Evolutionary conservation across 2,113 vertebrate genomes (phyloP), one percentile per base, ranked within the genome.

Genomic region (Mystacornis crossleyi): DNA sequence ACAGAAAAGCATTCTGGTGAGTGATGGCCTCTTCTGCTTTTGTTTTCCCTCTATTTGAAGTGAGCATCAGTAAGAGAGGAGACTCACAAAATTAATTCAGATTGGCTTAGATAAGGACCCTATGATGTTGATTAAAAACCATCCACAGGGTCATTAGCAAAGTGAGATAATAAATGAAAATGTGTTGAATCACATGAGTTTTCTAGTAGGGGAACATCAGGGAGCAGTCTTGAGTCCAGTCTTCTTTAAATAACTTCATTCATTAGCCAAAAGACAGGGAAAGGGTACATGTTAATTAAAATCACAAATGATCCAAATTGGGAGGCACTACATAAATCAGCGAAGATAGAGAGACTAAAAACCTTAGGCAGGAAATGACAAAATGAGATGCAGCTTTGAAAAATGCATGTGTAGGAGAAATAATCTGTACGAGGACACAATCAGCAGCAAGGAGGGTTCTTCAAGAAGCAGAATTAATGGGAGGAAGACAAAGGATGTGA

Each of bases 41-140:
- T 92, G 88, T 89, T 92, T 92, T 92, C 31, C 7, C 5, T 83
- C 43, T 48, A 4, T 33, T 33, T 71, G 79, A 93, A 89, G 33
- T 67, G 92, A 92, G 65, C 19, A 40, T 53, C 67, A 84, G 40
- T 0, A 4, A 88, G 64, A 81, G 31, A 81, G 28, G 36, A 89
- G 66, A 78, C 25, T 88, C 60, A 86, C 47, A 48, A 82, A 96
- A 96, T 96, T 96, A 95, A 94, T 92, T 97, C 93, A 96, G 93
- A 94, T 90, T 92, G 93, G 64, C 40, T 93, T 95, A 73, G 60
- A 81, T 94, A 94, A 96, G 88, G 47, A 74, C 64, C 40, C 64
- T 83, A 82, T 90, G 93, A 93, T 90, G 67, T 57, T 94, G 93
- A 97, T 96, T 94, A 97, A 94, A 96, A 97, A 57, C 75, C 88